Evolutionary conservation across 1,140 invertebrate species (phyloP), one percentile per base, ranked within the genome.

Genomic region (Euwallacea fornicatus): DNA sequence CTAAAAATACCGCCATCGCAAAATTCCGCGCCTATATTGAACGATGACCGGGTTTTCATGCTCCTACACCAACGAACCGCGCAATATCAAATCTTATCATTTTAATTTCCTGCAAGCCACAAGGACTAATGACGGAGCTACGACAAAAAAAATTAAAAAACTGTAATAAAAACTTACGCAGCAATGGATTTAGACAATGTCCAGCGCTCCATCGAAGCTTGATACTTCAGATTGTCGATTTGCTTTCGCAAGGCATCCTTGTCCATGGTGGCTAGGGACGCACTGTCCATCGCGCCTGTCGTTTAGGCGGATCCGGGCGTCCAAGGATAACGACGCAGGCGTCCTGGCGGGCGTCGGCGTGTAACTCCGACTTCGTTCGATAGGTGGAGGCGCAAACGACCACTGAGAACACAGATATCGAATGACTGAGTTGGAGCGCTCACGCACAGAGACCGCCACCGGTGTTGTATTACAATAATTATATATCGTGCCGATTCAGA

Each of bases 221-320:
- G 94, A 84, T 95, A 95, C 85, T 95, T 94, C 93, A 97, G 94
- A 85, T 96, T 96, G 83, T 96, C 94, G 82, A 97, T 96, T 88
- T 97, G 94, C 87, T 96, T 96, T 86, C 94, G 94, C 84, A 97
- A 86, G 87, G 93, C 93, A 90, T 96, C 94, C 87, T 95, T 95
- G 86, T 97, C 94, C 94, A 97, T 97, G 88, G 88, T 89, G 89
- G 91, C 90, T 81, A 94, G 88, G 84, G 93, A 89, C 93, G 92
- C 93, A 90, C 92, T 80, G 79, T 82, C 81, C 81, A 81, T 80
- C 75, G 76, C 76, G 78, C 72, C 78, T 65, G 76, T 54, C 61
- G 53, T 54, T 60, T 66, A 62, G 68, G 64, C 72, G 76, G 74
- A 74, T 47, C 50, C 47, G 50, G 74, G 76, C 75, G 76, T 73